Evolutionary conservation across 2,888 invertebrate genomes (phyloP).

Genomic region (Leptopilina drosophilae): DNA sequence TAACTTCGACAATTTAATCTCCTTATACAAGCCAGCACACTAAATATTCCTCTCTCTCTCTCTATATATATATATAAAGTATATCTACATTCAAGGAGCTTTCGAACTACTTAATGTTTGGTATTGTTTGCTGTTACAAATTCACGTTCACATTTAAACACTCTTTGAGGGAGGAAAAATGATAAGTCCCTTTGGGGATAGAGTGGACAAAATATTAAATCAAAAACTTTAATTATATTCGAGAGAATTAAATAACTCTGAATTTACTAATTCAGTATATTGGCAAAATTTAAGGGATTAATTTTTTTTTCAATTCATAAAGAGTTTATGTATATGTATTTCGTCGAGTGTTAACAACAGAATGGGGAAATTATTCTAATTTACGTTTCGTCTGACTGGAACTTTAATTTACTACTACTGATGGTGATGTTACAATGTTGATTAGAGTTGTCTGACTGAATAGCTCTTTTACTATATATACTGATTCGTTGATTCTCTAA

Average conservation of each 20-base stretch:
- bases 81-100: slow-evolving; percentile 13
- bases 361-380: no score
- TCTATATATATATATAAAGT: neutral
- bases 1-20: slow-evolving; percentile 40
- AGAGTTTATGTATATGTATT: no score
- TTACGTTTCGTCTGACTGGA: no score
- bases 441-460: no score
- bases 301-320: no score
- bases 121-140: slow-evolving; percentile 4
- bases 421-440: no score
- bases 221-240: neutral
- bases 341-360: no score
- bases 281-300: no score
- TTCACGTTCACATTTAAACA: neutral
- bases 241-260: neutral
- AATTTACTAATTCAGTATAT: neutral
- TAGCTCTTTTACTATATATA: no score
- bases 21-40: slow-evolving; percentile 18
- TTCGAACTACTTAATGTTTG: slow-evolving; percentile 31
- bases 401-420: no score
- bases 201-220: neutral
- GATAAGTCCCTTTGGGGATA: neutral
- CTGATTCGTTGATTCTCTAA: no score
- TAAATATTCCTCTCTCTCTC: neutral
- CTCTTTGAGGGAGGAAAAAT: neutral